A percentile compares a stretch with the other conserved stretches of the same genome.
Conservation (phyloP, 1,140 invertebrate species). For the Ceratosolen solmsi region DNA sequence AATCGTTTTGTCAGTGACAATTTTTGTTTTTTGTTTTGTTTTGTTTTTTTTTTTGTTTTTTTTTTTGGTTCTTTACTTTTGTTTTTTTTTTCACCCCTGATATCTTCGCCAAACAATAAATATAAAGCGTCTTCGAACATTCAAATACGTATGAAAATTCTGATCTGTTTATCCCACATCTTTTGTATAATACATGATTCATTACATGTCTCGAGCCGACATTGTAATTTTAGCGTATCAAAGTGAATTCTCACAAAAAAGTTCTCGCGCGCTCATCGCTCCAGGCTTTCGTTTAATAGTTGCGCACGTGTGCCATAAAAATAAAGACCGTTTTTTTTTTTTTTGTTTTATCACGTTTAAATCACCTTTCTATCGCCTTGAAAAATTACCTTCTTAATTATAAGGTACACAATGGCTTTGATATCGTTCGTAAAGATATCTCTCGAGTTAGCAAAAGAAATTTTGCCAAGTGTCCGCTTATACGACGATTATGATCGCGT, state of each 20-base stretch:
- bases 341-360: too few relatives aligned
- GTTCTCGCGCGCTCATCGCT: slow-evolving; percentile 1
- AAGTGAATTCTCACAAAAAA: slow-evolving; percentile 54
- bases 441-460: slow-evolving; percentile 18
- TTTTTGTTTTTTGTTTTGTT: too few relatives aligned
- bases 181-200: background rate
- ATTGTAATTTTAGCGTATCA: slow-evolving; percentile 53
- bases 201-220: slow-evolving; percentile 17
- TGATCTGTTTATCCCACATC: background rate
- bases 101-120: background rate
- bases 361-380: too few relatives aligned
- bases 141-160: slow-evolving; percentile 1
- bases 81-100: background rate
- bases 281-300: background rate
- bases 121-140: background rate
- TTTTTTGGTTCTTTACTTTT: too few relatives aligned
- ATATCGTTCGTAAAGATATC: background rate
- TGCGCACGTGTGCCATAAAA: background rate
- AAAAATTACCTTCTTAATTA: background rate
- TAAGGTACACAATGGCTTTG: background rate
- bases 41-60: too few relatives aligned
- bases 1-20: background rate
- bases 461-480: too few relatives aligned
- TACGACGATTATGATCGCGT: too few relatives aligned
- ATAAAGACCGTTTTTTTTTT: background rate